Evolutionary conservation across 2,888 invertebrate species (phyloP).

Genomic region (Hipparchia sbordonii): DNA sequence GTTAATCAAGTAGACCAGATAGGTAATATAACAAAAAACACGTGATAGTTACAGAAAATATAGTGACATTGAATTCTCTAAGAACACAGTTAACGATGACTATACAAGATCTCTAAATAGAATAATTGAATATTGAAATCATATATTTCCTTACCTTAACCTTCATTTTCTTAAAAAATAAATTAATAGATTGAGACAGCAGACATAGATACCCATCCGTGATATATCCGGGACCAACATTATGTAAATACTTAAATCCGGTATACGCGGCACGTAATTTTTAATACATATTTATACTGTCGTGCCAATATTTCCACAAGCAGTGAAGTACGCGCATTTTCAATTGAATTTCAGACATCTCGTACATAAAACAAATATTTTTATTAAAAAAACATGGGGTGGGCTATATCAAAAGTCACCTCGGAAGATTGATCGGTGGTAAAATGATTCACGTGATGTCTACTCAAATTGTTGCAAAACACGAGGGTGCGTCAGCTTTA

Average conservation of each 20-base stretch:
- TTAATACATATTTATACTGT: constrained; percentile 76
- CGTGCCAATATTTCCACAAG: constrained; percentile 56
- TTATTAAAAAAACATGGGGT: constrained; percentile 29
- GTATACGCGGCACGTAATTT: constrained; percentile 61
- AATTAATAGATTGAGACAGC: constrained; percentile 5
- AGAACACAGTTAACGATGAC: too few species aligned
- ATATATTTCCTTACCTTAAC: too few species aligned
- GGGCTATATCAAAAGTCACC: constrained; percentile 13
- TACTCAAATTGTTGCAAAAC: too few species aligned
- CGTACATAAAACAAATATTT: constrained; percentile 39
- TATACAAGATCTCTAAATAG: too few species aligned
- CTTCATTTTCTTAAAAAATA: too few species aligned
- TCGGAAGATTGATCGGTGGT: background rate
- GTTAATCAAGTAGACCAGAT: too few species aligned
- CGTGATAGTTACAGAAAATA: too few species aligned
- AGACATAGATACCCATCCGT: background rate
- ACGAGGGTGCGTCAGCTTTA: too few species aligned
- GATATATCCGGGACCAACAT: constrained; percentile 23
- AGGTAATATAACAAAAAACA: too few species aligned
- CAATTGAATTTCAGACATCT: constrained; percentile 62
- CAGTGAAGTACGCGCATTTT: constrained; percentile 56
- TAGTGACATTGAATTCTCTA: too few species aligned
- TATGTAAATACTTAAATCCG: constrained; percentile 40
- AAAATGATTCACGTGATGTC: too few species aligned
- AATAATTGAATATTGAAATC: too few species aligned